Evolutionary conservation across 2,113 vertebrate species (phyloP), one percentile per base, ranked within the genome.

Genomic region (Embiotoca jacksoni): DNA sequence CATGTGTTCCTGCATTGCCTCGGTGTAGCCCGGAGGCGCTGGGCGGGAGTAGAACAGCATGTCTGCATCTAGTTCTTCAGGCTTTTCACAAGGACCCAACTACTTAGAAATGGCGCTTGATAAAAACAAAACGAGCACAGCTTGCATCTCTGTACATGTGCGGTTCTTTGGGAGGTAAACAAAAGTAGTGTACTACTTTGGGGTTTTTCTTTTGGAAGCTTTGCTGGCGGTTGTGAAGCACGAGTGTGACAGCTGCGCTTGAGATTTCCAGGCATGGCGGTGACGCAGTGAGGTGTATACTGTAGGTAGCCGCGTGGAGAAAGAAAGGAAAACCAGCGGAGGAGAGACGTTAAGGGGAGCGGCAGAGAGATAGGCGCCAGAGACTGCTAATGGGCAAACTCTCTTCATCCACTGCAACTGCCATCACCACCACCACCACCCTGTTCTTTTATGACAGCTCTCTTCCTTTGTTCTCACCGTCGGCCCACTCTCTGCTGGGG

Each of bases 401-500:
- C 94, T 95, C 94, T 93, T 94, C 94, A 95, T 94, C 93, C 94
- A 93, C 90, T 85, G 88, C 85, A 88, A 94, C 94, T 94, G 94
- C 92, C 89, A 91, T 93, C 90, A 84, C 64, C 66, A 92, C 86
- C 93, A 77, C 86, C 93, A 77, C 86, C 91, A 75, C 86, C 89
- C 75, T 80, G 93, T 94, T 95, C 94, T 92, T 92, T 92, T 87
- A 80, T 98, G 97, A 96, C 97, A 97, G 95, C 93, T 95, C 87
- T 88, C 83, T 94, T 82, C 93, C 95, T 98, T 97, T 97, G 96
- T 96, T 97, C 95, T 96, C 89, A 82, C 84, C 88, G 91, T 94
- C 85, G 86, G 93, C 95, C 95, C 95, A 93, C 95, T 96, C 96
- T 95, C 95, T 96, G 95, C 95, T 93, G 92, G 96, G 95, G 96